Conservation (phyloP, 2,113 vertebrate genomes). For the Aegotheles bennettii region DNA sequence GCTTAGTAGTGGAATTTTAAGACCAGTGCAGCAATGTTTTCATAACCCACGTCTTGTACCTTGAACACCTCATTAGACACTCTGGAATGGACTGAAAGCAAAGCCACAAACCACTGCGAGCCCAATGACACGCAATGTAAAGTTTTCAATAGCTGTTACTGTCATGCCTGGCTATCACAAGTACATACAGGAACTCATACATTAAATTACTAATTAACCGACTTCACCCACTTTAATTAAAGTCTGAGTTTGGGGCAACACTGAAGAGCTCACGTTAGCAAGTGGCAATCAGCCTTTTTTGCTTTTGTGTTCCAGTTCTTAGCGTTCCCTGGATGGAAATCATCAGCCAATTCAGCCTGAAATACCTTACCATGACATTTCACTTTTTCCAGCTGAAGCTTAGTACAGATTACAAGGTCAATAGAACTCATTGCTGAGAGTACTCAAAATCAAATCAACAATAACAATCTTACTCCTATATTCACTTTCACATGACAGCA, state of each 20-base stretch:
- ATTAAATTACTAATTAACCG: not conserved
- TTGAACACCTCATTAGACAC: not conserved
- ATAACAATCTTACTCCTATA: not conserved
- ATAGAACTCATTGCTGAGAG: not conserved
- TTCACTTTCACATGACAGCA: not conserved
- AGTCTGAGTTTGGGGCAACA: not conserved
- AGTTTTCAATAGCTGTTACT: not conserved
- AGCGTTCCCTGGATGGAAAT: not conserved
- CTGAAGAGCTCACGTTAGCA: not conserved
- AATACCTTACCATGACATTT: not conserved
- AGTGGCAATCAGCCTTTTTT: not conserved
- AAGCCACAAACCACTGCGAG: not conserved
- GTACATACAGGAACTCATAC: not conserved
- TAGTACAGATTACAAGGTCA: not conserved
- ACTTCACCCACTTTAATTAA: not conserved
- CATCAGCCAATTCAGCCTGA: not conserved
- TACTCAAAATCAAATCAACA: not conserved
- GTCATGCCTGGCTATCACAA: not conserved
- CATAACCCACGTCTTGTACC: not conserved
- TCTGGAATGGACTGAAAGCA: not conserved
- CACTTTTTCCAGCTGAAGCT: not conserved
- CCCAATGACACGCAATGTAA: accelerated
- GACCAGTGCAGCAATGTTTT: not conserved
- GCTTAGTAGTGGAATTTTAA: not conserved
- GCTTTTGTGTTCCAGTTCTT: not conserved